These are phyloP conservation scores for Noctua pronuba DNA, from an alignment of 2,888 invertebrate genomes.

Conservation along the genomic window DNA sequence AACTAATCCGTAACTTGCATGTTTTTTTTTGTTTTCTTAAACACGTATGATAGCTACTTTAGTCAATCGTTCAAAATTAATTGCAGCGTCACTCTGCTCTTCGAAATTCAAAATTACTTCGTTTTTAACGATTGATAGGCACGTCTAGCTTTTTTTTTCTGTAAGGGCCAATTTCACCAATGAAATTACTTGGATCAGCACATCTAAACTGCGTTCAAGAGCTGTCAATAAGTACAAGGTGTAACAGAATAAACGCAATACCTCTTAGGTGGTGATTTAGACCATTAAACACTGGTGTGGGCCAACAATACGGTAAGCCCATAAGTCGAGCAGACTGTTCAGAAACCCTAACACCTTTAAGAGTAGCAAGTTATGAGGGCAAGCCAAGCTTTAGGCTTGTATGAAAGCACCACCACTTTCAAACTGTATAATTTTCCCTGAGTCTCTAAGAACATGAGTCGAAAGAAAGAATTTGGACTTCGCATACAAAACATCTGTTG, in stretches of 20 bases:
- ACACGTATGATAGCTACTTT: background rate
- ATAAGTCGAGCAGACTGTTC: background rate
- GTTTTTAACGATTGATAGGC: background rate
- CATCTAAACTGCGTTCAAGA: background rate
- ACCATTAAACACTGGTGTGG: background rate
- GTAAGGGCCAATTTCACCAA: background rate
- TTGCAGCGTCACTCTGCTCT: background rate
- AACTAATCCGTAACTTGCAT: slow-evolving; percentile 30
- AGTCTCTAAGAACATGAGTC: background rate
- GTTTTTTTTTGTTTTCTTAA: background rate
- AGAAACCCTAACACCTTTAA: background rate
- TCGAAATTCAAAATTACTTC: background rate
- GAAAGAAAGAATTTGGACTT: background rate
- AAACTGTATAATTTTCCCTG: background rate
- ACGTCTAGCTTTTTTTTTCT: background rate
- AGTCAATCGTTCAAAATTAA: background rate
- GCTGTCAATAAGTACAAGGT: background rate
- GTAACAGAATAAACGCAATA: background rate
- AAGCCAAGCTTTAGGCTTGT: no score
- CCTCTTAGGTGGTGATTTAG: background rate
- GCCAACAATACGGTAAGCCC: background rate
- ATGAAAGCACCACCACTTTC: background rate
- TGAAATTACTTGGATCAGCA: background rate
- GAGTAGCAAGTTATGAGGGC: background rate
- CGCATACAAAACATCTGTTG: background rate